Evolutionary conservation across 2,797 vertebrate genomes (phyloP).

Genomic region (Sebastes diaconus): DNA sequence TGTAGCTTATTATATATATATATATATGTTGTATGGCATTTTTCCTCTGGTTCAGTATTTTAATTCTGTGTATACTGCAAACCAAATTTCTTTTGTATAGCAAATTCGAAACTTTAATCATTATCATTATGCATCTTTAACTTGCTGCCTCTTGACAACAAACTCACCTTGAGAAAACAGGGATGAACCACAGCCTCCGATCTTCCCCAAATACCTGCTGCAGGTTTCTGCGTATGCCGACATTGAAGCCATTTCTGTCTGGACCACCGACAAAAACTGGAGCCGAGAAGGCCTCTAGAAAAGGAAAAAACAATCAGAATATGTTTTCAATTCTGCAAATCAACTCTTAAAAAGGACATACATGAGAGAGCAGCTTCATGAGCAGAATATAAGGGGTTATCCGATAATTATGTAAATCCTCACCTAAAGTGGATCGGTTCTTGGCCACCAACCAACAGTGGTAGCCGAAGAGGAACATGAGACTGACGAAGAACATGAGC

Average conservation of each 20-base stretch:
- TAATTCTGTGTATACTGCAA: not conserved
- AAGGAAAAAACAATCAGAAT: constrained; percentile 11
- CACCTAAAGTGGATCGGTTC: constrained; percentile 97
- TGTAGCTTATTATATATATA: not conserved
- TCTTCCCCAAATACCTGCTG: constrained; percentile 95
- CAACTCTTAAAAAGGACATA: not conserved
- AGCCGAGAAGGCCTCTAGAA: constrained; percentile 94
- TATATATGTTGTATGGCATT: not conserved
- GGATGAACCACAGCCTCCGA: constrained; percentile 92
- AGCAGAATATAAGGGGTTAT: not conserved
- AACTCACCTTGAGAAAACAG: constrained; percentile 90
- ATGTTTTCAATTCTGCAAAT: constrained; percentile 2
- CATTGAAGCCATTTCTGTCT: constrained; percentile 95
- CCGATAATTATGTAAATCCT: constrained; percentile 60
- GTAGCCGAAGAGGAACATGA: constrained; percentile 97
- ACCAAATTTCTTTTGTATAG: not conserved
- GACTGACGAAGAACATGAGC: constrained; percentile 97
- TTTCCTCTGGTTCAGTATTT: not conserved
- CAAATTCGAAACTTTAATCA: not conserved
- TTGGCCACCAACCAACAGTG: constrained; percentile 97
- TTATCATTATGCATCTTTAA: not conserved
- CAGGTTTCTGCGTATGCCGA: constrained; percentile 90
- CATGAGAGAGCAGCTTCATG: not conserved
- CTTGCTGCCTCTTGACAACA: not conserved
- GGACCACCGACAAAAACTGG: constrained; percentile 92